phyloP scores from a whole-genome alignment of 2,113 vertebrate species.

The Anoplopoma fimbria region DNA sequence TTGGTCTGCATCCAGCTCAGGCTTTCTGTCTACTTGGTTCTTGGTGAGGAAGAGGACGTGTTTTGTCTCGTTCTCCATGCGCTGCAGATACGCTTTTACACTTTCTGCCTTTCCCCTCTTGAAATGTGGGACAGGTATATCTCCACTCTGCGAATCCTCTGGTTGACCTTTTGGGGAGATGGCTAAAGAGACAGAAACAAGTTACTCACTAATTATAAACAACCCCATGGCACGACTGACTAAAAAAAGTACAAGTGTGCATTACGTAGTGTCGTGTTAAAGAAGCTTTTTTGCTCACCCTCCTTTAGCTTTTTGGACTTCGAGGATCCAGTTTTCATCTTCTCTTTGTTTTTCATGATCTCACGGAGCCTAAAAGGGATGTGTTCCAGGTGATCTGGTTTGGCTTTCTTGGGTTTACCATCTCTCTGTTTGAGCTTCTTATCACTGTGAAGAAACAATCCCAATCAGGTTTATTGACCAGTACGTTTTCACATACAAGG shows the following conservation, averaged over 20 bases:
- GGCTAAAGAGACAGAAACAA: slow-evolving; percentile 42
- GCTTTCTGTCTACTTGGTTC: slow-evolving; percentile 87
- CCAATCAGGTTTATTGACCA: background rate
- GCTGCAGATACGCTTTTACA: slow-evolving; percentile 79
- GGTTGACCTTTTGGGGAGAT: slow-evolving; percentile 23
- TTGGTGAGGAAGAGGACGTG: slow-evolving; percentile 88
- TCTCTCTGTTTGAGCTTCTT: slow-evolving; percentile 78
- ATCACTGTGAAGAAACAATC: slow-evolving; percentile 33
- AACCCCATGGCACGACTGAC: background rate
- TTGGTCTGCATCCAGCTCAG: slow-evolving; percentile 82
- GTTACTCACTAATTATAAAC: background rate
- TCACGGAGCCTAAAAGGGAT: slow-evolving; percentile 93
- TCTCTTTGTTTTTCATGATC: slow-evolving; percentile 90
- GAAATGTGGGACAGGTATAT: slow-evolving; percentile 87
- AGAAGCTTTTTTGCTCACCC: slow-evolving; percentile 33
- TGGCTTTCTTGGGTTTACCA: slow-evolving; percentile 75
- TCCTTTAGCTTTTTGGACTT: slow-evolving; percentile 67
- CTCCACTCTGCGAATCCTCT: slow-evolving; percentile 30
- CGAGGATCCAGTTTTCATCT: slow-evolving; percentile 76
- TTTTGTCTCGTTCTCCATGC: slow-evolving; percentile 89
- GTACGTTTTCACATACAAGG: background rate
- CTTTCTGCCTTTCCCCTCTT: slow-evolving; percentile 84
- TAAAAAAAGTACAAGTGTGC: background rate
- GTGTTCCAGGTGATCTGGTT: slow-evolving; percentile 85
- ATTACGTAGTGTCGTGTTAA: background rate